A percentile compares a stretch with the other conserved stretches of the same genome.
These are phyloP conservation scores for Nixonia krombeini DNA, from an alignment of 1,140 invertebrate genomes.

Conservation along the genomic window DNA sequence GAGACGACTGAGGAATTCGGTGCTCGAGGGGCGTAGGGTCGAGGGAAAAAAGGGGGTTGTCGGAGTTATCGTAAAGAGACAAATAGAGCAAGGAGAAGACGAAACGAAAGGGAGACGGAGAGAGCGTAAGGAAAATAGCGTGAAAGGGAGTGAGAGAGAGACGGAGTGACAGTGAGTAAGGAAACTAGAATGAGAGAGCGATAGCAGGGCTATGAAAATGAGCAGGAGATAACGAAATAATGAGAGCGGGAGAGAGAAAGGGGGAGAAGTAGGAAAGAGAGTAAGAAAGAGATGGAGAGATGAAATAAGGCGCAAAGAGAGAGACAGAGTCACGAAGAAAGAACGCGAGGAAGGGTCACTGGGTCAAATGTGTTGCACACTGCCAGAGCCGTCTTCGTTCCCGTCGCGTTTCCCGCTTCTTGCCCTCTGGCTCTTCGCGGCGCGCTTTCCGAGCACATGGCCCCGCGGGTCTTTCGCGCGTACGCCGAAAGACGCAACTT, in stretches of 20 bases:
- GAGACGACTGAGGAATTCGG: conserved; percentile 43
- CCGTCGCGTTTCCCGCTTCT: conserved; percentile 32
- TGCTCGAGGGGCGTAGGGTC: conserved; percentile 44
- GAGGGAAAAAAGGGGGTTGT: conserved; percentile 21
- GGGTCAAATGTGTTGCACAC: conserved; percentile 63
- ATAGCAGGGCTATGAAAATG: too few species aligned
- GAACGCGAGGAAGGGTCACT: conserved; percentile 63
- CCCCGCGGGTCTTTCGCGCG: conserved; percentile 34
- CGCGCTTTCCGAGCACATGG: conserved; percentile 54
- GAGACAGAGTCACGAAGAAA: conserved; percentile 34
- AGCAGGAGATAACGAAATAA: conserved; percentile 13
- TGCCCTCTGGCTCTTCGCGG: conserved; percentile 45
- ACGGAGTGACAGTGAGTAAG: background rate
- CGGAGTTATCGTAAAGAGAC: conserved; percentile 4
- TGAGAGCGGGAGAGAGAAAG: conserved; percentile 1
- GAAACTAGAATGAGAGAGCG: too few species aligned
- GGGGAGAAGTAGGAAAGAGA: too few species aligned
- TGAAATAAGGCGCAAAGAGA: conserved; percentile 5
- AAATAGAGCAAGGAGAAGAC: conserved; percentile 6
- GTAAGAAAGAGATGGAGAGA: conserved; percentile 8
- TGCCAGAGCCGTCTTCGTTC: conserved; percentile 49
- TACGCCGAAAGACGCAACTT: conserved; percentile 28
- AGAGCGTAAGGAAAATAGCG: conserved; percentile 44
- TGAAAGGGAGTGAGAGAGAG: conserved; percentile 47
- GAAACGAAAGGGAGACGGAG: conserved; percentile 11